Conservation (phyloP, 2,888 invertebrate genomes). For the Plutella xylostella region DNA sequence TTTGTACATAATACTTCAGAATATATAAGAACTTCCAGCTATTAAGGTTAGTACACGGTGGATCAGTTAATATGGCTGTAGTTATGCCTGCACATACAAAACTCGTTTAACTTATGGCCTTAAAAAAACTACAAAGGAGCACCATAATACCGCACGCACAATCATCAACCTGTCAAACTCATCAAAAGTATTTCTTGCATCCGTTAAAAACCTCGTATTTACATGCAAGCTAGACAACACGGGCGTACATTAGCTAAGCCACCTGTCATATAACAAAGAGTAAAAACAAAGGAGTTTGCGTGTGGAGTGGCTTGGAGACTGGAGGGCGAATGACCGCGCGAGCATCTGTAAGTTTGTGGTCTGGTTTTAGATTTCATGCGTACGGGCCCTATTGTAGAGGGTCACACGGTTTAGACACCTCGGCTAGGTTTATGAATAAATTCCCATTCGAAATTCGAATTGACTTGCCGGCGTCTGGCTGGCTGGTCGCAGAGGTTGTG, state of each 20-base stretch:
- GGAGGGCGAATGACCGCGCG: constrained; percentile 41
- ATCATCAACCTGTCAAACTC: too few species aligned
- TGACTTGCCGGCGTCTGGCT: background rate
- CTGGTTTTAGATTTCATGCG: constrained; percentile 43
- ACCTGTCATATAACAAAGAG: too few species aligned
- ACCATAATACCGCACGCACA: too few species aligned
- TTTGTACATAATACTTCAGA: too few species aligned
- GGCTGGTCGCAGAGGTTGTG: background rate
- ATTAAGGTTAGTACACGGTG: too few species aligned
- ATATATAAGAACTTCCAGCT: too few species aligned
- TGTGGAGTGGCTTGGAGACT: constrained; percentile 30
- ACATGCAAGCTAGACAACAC: too few species aligned
- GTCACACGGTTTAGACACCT: constrained; percentile 27
- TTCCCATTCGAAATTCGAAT: background rate
- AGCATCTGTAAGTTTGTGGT: constrained; percentile 45
- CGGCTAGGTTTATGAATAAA: background rate
- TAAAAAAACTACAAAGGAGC: too few species aligned
- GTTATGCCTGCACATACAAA: too few species aligned
- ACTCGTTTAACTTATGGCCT: too few species aligned
- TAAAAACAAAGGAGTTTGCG: constrained; percentile 21
- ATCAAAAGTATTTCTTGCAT: background rate
- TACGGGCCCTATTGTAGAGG: constrained; percentile 23
- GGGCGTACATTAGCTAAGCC: too few species aligned
- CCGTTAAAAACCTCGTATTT: background rate
- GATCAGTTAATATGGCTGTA: too few species aligned